These are phyloP conservation scores for Parauchenoglanis ngamensis DNA, from an alignment of 2,797 vertebrate species.

Conservation along the genomic window DNA sequence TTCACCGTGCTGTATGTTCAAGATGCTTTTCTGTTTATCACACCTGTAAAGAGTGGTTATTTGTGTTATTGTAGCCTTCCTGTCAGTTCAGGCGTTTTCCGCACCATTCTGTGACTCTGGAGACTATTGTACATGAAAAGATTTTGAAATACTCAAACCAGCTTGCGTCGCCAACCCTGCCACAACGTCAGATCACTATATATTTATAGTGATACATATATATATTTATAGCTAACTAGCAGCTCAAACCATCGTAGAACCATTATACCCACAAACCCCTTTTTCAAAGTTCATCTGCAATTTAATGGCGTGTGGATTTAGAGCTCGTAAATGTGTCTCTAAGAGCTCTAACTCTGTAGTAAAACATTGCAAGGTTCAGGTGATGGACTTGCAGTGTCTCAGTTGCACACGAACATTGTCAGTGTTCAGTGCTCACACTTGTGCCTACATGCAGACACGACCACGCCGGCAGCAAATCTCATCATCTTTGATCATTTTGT, in stretches of 20 bases:
- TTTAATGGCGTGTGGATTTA: not conserved
- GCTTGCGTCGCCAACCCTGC: not conserved
- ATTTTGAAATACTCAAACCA: not conserved
- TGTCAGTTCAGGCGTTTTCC: not conserved
- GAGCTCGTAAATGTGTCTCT: not conserved
- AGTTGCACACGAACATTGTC: not conserved
- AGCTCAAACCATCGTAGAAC: not conserved
- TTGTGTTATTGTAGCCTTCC: not conserved
- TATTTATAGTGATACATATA: no score
- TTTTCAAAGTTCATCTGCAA: not conserved
- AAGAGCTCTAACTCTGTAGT: not conserved
- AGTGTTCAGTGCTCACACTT: not conserved
- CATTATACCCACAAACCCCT: not conserved
- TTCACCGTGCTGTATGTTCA: not conserved
- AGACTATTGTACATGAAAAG: not conserved
- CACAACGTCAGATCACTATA: not conserved
- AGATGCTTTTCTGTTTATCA: not conserved
- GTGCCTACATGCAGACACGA: not conserved
- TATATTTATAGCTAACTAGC: not conserved
- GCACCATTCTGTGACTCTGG: not conserved
- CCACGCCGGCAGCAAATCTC: not conserved
- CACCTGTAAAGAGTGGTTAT: no score
- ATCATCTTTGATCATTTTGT: conserved; percentile 14
- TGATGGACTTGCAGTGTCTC: not conserved
- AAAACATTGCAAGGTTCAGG: not conserved